These are phyloP conservation scores for Plodia interpunctella DNA, from an alignment of 1,140 invertebrate genomes.

Conservation along the genomic window DNA sequence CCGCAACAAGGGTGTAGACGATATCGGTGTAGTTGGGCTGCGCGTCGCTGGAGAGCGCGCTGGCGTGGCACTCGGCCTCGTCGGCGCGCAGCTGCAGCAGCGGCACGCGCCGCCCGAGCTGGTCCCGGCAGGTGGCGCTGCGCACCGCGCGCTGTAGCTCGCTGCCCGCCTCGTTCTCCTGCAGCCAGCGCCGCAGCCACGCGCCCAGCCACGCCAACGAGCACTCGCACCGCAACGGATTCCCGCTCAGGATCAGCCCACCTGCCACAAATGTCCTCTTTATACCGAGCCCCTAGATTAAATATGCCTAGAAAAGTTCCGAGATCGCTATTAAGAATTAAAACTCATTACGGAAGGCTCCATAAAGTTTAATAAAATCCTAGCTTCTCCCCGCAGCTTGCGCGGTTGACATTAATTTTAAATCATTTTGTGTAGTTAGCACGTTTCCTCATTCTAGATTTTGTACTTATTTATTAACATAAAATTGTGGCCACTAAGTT, in stretches of 20 bases:
- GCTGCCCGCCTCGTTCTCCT: slow-evolving; percentile 76
- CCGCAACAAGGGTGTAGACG: slow-evolving; percentile 47
- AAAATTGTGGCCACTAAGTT: not conserved
- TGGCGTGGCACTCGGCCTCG: slow-evolving; percentile 86
- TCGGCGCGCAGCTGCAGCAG: slow-evolving; percentile 85
- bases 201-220: slow-evolving; percentile 92
- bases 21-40: slow-evolving; percentile 49
- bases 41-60: slow-evolving; percentile 81
- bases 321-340: slow-evolving; percentile 53
- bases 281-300: slow-evolving; percentile 11
- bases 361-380: slow-evolving; percentile 18
- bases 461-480: not conserved
- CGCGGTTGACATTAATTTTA: not conserved
- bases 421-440: not conserved
- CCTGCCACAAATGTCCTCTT: slow-evolving; percentile 73
- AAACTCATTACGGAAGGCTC: slow-evolving; percentile 48
- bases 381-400: not conserved
- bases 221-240: slow-evolving; percentile 91
- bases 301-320: slow-evolving; percentile 21
- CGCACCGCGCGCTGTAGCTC: slow-evolving; percentile 63
- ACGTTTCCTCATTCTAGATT: not conserved
- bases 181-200: slow-evolving; percentile 89
- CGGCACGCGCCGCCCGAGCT: slow-evolving; percentile 78
- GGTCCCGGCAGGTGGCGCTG: slow-evolving; percentile 82
- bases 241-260: slow-evolving; percentile 88